Conservation (phyloP, 2,797 vertebrate genomes). For the Anguilla pacifica region DNA sequence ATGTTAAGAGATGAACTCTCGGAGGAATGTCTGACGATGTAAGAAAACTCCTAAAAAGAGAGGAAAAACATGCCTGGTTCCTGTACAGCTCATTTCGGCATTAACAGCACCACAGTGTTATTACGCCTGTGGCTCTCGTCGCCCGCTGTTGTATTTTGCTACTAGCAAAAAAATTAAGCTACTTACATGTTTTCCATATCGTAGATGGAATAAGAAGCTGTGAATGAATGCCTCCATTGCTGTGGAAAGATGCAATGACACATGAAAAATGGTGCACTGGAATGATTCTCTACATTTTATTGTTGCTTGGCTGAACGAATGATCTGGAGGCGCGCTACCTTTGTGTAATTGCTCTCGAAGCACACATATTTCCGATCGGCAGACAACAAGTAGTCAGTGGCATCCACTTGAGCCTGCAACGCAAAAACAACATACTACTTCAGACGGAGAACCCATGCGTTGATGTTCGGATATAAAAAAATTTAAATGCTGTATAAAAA, state of each 20-base stretch:
- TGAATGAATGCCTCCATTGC: conserved; percentile 93
- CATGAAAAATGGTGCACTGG: not conserved
- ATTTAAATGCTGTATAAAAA: not conserved
- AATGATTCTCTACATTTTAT: not conserved
- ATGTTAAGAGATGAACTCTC: conserved; percentile 84
- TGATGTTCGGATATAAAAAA: conserved; percentile 61
- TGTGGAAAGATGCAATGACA: conserved; percentile 52
- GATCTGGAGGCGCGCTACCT: conserved; percentile 71
- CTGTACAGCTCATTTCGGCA: not conserved
- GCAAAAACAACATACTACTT: not conserved
- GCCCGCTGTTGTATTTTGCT: not conserved
- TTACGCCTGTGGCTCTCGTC: not conserved
- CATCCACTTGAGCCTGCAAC: conserved; percentile 72
- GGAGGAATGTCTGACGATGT: conserved; percentile 73
- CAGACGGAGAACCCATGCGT: not conserved
- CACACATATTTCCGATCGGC: conserved; percentile 80
- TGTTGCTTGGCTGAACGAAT: not conserved
- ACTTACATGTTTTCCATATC: conserved; percentile 73
- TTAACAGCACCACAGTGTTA: not conserved
- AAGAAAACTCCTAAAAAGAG: conserved; percentile 70
- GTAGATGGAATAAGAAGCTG: conserved; percentile 85
- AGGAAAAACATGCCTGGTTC: not conserved
- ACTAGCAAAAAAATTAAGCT: not conserved
- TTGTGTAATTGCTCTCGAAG: conserved; percentile 86
- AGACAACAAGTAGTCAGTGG: conserved; percentile 83